Conservation (phyloP, 2,888 invertebrate genomes). For the Drosophila imparisetae region DNA sequence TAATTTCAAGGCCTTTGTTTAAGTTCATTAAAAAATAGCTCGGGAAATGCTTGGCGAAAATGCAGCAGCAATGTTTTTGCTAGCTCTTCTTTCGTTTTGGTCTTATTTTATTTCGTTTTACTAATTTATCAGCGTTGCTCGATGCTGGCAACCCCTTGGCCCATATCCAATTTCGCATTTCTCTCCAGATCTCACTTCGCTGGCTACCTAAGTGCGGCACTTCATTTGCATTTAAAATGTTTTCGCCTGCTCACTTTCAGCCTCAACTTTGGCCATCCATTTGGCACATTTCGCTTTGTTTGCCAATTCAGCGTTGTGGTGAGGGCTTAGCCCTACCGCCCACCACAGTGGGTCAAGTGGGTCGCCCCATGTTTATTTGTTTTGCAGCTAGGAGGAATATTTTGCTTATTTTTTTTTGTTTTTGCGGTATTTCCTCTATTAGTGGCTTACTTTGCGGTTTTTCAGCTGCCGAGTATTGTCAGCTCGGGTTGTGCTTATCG, state of each 20-base stretch:
- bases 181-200: slow-evolving; percentile 46
- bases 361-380: slow-evolving; percentile 54
- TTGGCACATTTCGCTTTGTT: slow-evolving; percentile 77
- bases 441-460: slow-evolving; percentile 13
- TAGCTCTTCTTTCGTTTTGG: slow-evolving; percentile 8
- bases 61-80: slow-evolving; percentile 31
- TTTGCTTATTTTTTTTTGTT: background rate
- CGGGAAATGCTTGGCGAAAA: slow-evolving; percentile 21
- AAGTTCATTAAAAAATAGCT: slow-evolving; percentile 63
- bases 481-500: slow-evolving; percentile 23
- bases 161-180: slow-evolving; percentile 17
- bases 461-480: slow-evolving; percentile 6
- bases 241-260: slow-evolving; percentile 68
- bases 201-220: slow-evolving; percentile 70
- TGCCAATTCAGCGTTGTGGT: slow-evolving; percentile 43
- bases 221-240: slow-evolving; percentile 79
- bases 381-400: slow-evolving; percentile 26
- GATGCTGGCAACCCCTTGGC: slow-evolving; percentile 32
- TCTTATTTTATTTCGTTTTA: slow-evolving; percentile 6
- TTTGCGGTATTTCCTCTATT: slow-evolving; percentile 5
- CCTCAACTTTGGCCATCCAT: slow-evolving; percentile 70
- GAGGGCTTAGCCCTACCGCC: slow-evolving; percentile 16
- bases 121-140: slow-evolving; percentile 65
- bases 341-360: slow-evolving; percentile 69
- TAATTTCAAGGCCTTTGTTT: slow-evolving; percentile 15